A percentile compares a stretch with the other conserved stretches of the same genome.
phyloP scores from a whole-genome alignment of 2,888 invertebrate species.

The Dynastes hyllus region DNA sequence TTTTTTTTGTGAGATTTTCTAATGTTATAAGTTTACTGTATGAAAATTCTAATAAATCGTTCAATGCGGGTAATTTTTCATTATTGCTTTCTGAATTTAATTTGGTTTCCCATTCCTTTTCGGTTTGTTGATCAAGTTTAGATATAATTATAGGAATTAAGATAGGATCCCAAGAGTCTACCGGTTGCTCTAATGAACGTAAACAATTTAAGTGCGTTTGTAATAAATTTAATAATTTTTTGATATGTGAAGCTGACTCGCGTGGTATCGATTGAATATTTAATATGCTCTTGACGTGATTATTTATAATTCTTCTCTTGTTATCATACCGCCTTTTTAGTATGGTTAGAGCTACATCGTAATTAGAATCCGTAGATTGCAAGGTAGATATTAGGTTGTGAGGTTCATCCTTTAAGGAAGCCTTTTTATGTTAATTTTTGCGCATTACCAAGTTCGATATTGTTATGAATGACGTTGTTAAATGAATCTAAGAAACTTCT shows the following conservation, averaged over 20 bases:
- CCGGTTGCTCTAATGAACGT: conserved; percentile 16
- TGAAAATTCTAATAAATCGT: conserved; percentile 11
- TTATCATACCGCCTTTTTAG: conserved; percentile 41
- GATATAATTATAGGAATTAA: conserved; percentile 14
- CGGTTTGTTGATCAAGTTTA: conserved; percentile 23
- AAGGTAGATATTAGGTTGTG: conserved; percentile 31
- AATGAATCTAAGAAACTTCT: conserved; percentile 53
- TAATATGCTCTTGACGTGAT: conserved; percentile 31
- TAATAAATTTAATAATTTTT: conserved; percentile 5
- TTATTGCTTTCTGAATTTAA: conserved; percentile 8
- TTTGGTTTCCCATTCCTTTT: conserved; percentile 25
- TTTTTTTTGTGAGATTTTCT: neutral
- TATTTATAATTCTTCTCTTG: conserved; percentile 43
- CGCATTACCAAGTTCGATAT: conserved; percentile 50
- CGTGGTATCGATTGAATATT: conserved; percentile 13
- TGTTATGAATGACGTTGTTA: conserved; percentile 53
- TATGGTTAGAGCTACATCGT: conserved; percentile 38
- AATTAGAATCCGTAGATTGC: conserved; percentile 46
- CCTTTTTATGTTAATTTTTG: conserved; percentile 52
- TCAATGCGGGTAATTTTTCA: conserved; percentile 18
- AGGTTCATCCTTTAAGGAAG: conserved; percentile 42
- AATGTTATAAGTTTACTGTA: conserved; percentile 21
- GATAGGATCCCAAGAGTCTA: conserved; percentile 35
- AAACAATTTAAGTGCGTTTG: conserved; percentile 34
- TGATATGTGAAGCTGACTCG: neutral